Evolutionary conservation across 2,888 invertebrate genomes (phyloP).

Genomic region (Lobophora halterata): DNA sequence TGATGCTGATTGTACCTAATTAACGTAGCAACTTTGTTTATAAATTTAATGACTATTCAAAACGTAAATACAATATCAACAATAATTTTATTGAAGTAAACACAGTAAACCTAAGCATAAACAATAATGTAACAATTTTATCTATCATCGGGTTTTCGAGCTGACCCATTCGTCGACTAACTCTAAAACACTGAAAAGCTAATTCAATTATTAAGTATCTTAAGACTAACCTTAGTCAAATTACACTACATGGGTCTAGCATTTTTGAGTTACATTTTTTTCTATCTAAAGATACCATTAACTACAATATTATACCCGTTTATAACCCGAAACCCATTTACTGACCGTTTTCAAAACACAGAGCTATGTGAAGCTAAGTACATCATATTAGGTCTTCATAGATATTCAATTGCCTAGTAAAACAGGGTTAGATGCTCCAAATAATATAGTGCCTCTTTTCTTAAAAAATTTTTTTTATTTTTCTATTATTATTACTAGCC

Average conservation of each 20-base stretch:
- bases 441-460: no score
- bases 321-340: constrained; percentile 63
- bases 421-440: no score
- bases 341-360: constrained; percentile 16
- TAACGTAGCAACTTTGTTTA: no score
- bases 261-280: constrained; percentile 56
- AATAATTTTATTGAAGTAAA: no score
- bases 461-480: no score
- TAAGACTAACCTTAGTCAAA: constrained; percentile 55
- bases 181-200: constrained; percentile 81
- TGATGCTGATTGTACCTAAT: no score
- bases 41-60: no score
- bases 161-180: constrained; percentile 80
- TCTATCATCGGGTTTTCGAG: constrained; percentile 68
- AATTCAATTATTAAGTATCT: constrained; percentile 48
- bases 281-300: constrained; percentile 71
- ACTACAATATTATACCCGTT: constrained; percentile 68
- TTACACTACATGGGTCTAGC: constrained; percentile 54
- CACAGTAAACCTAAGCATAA: constrained; percentile 17
- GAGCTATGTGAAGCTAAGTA: constrained; percentile 16
- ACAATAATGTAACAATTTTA: constrained; percentile 59
- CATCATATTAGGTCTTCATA: constrained; percentile 3
- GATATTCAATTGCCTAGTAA: no score
- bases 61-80: no score
- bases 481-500: no score